A percentile compares a stretch with the other conserved stretches of the same genome.
These are phyloP conservation scores for Mayetiola destructor DNA, from an alignment of 2,888 invertebrate species.

Conservation along the genomic window DNA sequence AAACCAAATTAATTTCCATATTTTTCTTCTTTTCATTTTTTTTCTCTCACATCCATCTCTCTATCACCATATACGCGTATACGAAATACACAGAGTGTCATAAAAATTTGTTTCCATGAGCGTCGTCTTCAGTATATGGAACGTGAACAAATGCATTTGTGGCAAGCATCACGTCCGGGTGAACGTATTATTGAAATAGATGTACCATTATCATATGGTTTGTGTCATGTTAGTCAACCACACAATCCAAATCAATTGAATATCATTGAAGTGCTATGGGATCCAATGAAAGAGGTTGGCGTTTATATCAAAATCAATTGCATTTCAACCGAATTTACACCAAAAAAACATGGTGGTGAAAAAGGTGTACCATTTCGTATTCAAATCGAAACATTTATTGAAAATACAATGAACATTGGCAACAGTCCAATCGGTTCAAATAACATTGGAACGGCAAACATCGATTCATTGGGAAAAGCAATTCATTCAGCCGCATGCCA, in stretches of 20 bases:
- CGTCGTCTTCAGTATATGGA: slow-evolving; percentile 90
- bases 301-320: slow-evolving; percentile 92
- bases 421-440: slow-evolving; percentile 18
- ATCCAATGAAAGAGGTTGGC: slow-evolving; percentile 90
- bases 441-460: slow-evolving; percentile 19
- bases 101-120: slow-evolving; percentile 92
- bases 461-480: slow-evolving; percentile 38
- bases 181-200: slow-evolving; percentile 87
- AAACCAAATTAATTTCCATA: background rate
- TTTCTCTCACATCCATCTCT: background rate
- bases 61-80: too few relatives aligned
- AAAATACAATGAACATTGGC: slow-evolving; percentile 22
- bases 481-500: slow-evolving; percentile 91
- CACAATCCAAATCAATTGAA: slow-evolving; percentile 51
- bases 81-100: slow-evolving; percentile 57
- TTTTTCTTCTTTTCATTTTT: background rate
- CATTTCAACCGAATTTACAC: slow-evolving; percentile 95
- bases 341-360: slow-evolving; percentile 95
- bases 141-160: slow-evolving; percentile 79
- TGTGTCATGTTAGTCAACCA: slow-evolving; percentile 67
- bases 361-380: slow-evolving; percentile 95
- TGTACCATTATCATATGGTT: slow-evolving; percentile 84
- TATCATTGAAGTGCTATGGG: slow-evolving; percentile 82
- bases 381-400: slow-evolving; percentile 71
- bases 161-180: slow-evolving; percentile 79